phyloP scores from a whole-genome alignment of 2,113 vertebrate genomes.

The Origma solitaria region DNA sequence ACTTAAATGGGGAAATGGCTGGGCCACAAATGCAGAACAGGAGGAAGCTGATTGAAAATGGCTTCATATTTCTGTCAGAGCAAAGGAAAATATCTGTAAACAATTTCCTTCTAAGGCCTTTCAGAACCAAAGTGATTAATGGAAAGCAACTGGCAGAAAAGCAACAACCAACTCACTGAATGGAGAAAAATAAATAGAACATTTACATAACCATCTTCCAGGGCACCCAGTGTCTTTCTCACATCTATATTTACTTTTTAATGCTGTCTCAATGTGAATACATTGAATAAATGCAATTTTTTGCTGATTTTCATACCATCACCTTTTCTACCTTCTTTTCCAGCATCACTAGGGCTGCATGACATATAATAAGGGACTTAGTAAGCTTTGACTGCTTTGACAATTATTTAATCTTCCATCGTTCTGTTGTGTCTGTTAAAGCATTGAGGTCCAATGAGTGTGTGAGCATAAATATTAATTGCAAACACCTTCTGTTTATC shows the following conservation, averaged over 20 bases:
- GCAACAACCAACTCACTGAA: not conserved
- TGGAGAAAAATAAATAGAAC: not conserved
- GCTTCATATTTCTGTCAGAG: slow-evolving; percentile 49
- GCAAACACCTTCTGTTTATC: not conserved
- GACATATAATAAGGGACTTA: not conserved
- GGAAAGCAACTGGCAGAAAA: slow-evolving; percentile 48
- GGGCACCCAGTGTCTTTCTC: not conserved
- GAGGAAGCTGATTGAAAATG: slow-evolving; percentile 45
- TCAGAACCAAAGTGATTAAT: slow-evolving; percentile 39
- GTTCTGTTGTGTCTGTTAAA: not conserved
- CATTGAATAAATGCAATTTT: not conserved
- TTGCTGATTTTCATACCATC: not conserved
- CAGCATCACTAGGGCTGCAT: not conserved
- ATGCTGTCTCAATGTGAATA: not conserved
- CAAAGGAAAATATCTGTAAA: slow-evolving; percentile 59
- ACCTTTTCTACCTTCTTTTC: not conserved
- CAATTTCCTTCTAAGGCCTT: slow-evolving; percentile 43
- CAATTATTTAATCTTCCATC: not conserved
- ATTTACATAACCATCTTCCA: not conserved
- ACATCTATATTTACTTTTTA: not conserved
- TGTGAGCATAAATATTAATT: slow-evolving; percentile 14
- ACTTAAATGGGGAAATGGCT: slow-evolving; percentile 3
- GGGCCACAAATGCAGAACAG: not conserved
- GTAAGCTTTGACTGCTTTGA: not conserved
- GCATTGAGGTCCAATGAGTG: not conserved